Evolutionary conservation across 1,140 invertebrate species (phyloP).

Genomic region (Zaprionus ghesquierei): DNA sequence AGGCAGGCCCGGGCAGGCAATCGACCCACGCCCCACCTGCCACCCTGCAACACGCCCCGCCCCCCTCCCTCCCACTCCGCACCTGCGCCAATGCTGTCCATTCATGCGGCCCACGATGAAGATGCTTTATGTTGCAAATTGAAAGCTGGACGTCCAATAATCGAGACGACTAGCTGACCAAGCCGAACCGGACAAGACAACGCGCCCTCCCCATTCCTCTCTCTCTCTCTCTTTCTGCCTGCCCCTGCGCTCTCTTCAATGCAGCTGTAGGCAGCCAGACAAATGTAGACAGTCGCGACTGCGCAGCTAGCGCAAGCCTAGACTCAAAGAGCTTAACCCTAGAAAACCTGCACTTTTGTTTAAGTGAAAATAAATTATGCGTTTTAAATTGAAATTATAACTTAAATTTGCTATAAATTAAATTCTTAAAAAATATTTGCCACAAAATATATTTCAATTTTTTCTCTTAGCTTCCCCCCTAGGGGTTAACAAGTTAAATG

Average conservation of each 20-base stretch:
- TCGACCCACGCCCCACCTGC: constrained; percentile 56
- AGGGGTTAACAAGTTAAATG: constrained; percentile 69
- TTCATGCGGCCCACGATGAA: constrained; percentile 80
- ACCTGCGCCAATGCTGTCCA: constrained; percentile 44
- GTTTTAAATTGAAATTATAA: too few species aligned
- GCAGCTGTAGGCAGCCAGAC: constrained; percentile 70
- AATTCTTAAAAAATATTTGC: too few species aligned
- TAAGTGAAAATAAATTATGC: background rate
- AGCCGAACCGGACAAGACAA: constrained; percentile 15
- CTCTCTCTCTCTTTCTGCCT: background rate
- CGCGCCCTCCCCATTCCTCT: background rate
- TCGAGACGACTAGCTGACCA: constrained; percentile 57
- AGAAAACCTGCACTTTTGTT: background rate
- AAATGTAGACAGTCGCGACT: constrained; percentile 57
- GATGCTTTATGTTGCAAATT: constrained; percentile 81
- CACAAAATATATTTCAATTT: background rate
- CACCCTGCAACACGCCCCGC: background rate
- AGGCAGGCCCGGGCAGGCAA: constrained; percentile 1
- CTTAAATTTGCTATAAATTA: background rate
- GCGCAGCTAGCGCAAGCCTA: constrained; percentile 35
- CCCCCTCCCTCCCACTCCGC: background rate
- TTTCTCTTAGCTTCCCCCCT: background rate
- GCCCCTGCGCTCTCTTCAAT: background rate
- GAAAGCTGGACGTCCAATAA: constrained; percentile 79
- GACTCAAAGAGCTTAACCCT: constrained; percentile 28